Base-by-base conservation (phyloP, 1,140 invertebrate genomes). In the Ceratina calcarata region DNA sequence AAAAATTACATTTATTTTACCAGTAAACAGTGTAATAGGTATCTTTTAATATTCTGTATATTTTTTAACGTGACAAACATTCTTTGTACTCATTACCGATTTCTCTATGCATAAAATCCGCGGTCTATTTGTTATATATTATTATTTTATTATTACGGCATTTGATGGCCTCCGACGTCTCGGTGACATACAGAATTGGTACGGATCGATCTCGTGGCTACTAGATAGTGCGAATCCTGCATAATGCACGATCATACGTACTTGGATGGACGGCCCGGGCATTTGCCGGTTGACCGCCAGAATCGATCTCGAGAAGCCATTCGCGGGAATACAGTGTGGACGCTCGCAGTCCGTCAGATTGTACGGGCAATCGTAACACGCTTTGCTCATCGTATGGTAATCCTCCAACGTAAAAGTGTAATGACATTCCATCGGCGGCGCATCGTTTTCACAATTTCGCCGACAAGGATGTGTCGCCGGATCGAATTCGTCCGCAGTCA, bases 331-430 rank as follows among this genome's bases (percentile, higher is more conserved):
- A 88, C 98, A 99, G 86, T 98, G 96, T 0, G 94, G 94, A 55
- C 96, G 92, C 60, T 93, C 93, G 88, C 98, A 99, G 88, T 98
- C 97, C 0, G 95, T 95, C 0, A 92, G 83, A 87, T 97, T 97
- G 51, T 91, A 94, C 0, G 97, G 97, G 89, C 98, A 99, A 84
- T 96, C 93, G 86, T 95, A 97, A 87, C 98, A 99, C 1, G 97
- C 97, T 90, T 97, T 97, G 87, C 96, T 97, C 94, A 98, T 95
- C 1, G 96, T 96, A 68, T 96, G 94, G 91, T 98, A 98, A 93
- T 95, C 95, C 90, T 98, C 97, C 0, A 97, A 85, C 58, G 93
- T 91, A 86, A 97, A 97, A 70, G 94, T 92, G 88, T 97, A 97
- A 66, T 94, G 90, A 83, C 97, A 97, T 12, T 93, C 92, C 94